These are phyloP conservation scores for Rugalucina vietnamica DNA, from an alignment of 2,888 invertebrate genomes.

Conservation along the genomic window DNA sequence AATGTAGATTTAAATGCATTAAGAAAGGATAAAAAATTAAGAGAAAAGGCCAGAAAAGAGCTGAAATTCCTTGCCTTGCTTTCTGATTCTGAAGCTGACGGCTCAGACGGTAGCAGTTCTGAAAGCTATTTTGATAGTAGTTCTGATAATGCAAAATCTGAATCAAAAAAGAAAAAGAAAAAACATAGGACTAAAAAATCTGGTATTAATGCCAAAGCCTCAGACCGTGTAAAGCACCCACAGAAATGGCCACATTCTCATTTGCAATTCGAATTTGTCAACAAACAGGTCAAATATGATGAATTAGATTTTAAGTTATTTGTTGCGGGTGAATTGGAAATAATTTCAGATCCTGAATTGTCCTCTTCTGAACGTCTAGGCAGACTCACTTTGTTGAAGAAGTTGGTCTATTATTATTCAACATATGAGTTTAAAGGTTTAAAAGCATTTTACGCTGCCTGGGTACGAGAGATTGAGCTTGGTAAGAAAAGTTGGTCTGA, in stretches of 20 bases:
- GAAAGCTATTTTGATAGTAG: no score
- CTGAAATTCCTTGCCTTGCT: no score
- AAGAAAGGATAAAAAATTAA: no score
- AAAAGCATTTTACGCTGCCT: constrained; percentile 22
- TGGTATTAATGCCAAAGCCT: neutral
- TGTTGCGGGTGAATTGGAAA: constrained; percentile 25
- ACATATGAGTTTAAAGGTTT: constrained; percentile 6
- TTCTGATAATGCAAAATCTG: neutral
- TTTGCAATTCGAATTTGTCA: constrained; percentile 8
- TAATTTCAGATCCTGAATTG: neutral
- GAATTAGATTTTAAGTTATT: constrained; percentile 4
- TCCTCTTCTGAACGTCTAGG: constrained; percentile 3
- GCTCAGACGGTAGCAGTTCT: no score
- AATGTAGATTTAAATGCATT: no score
- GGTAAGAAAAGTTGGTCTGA: constrained; percentile 1
- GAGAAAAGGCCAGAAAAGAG: no score
- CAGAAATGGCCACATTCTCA: neutral
- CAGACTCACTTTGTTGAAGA: neutral
- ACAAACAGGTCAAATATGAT: neutral
- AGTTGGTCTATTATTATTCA: constrained; percentile 14
- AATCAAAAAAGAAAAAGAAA: neutral
- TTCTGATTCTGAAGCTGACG: no score
- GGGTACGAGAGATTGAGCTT: constrained; percentile 21
- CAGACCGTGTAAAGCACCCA: neutral
- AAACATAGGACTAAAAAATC: neutral